phyloP scores from a whole-genome alignment of 2,113 vertebrate species.

The Otolemur garnettii region DNA sequence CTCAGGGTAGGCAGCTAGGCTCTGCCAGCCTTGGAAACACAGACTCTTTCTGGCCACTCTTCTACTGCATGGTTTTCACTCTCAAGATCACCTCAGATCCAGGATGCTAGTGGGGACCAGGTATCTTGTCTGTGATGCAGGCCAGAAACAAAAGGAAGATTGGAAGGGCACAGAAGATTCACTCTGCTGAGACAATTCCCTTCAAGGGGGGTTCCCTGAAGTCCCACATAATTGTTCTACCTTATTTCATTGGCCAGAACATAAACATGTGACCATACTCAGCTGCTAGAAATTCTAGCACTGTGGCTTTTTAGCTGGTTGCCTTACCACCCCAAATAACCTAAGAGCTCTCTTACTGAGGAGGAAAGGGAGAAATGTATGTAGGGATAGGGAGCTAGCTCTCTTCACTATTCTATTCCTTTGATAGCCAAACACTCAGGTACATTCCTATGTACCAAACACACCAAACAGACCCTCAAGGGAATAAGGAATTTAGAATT shows the following conservation, averaged over 20 bases:
- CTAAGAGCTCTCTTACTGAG: not conserved
- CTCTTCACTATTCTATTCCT: not conserved
- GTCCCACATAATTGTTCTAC: not conserved
- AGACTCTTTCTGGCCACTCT: not conserved
- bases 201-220: not conserved
- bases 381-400: not conserved
- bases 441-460: not conserved
- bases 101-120: not conserved
- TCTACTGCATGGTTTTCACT: not conserved
- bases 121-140: not conserved
- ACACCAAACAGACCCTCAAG: not conserved
- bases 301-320: not conserved
- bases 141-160: not conserved
- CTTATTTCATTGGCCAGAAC: not conserved
- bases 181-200: not conserved
- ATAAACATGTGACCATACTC: not conserved
- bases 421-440: not conserved
- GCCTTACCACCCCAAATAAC: not conserved
- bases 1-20: not conserved
- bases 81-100: not conserved
- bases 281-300: not conserved
- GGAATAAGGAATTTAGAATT: slow-evolving; percentile 1
- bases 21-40: not conserved
- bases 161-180: not conserved
- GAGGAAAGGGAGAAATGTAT: not conserved